These are phyloP conservation scores for Platysteira castanea DNA, from an alignment of 2,113 vertebrate species.

Conservation along the genomic window DNA sequence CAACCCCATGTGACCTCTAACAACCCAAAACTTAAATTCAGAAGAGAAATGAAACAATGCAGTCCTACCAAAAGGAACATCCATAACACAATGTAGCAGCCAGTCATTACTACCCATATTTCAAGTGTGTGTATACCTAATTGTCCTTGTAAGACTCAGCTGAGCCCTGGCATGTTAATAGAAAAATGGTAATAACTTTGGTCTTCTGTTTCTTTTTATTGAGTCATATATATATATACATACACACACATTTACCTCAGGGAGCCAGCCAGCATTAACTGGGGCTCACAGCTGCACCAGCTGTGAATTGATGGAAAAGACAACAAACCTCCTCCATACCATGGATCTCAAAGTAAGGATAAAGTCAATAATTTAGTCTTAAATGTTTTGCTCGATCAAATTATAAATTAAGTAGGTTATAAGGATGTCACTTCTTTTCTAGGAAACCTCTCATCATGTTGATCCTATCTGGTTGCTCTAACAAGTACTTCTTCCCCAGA, in stretches of 20 bases:
- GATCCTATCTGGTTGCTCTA: not conserved
- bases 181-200: not conserved
- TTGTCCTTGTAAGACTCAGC: not conserved
- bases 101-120: not conserved
- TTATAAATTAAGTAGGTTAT: not conserved
- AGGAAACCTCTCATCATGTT: not conserved
- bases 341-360: not conserved
- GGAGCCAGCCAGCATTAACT: not conserved
- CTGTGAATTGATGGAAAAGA: not conserved
- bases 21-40: not conserved
- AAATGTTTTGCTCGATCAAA: not conserved
- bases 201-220: not conserved
- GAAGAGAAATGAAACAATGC: not conserved
- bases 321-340: not conserved
- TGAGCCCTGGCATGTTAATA: not conserved
- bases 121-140: not conserved
- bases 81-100: not conserved
- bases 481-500: not conserved
- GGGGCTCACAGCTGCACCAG: not conserved
- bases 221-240: not conserved
- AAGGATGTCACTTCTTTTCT: not conserved
- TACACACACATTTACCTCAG: not conserved
- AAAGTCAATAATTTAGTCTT: not conserved
- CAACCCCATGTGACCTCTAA: not conserved
- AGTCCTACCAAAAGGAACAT: not conserved